Conservation (phyloP, 2,797 vertebrate species). For the Aeoliscus strigatus region DNA sequence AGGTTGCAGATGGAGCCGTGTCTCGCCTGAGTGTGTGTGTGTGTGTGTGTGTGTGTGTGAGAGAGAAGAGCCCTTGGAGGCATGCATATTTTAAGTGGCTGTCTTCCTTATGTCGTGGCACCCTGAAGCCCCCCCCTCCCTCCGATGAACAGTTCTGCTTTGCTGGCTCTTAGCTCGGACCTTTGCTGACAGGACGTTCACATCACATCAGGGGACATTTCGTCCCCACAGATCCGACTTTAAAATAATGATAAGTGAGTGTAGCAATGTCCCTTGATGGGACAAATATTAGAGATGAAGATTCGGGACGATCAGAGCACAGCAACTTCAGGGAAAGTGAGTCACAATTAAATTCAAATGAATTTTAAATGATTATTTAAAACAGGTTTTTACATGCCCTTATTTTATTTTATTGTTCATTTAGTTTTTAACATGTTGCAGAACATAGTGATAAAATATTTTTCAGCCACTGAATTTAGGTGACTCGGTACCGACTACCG, state of each 20-base stretch:
- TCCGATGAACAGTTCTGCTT: constrained; percentile 49
- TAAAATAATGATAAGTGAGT: background rate
- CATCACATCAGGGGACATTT: constrained; percentile 17
- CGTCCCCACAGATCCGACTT: constrained; percentile 1
- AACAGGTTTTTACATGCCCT: no score
- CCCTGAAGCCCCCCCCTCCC: constrained; percentile 35
- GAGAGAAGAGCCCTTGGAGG: constrained; percentile 22
- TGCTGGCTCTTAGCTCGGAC: constrained; percentile 46
- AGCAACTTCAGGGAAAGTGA: no score
- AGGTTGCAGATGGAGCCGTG: constrained; percentile 26
- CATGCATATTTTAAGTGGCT: constrained; percentile 62
- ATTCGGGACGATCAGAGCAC: background rate
- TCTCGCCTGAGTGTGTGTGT: constrained; percentile 11
- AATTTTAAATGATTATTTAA: no score
- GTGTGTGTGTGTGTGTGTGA: constrained; percentile 8
- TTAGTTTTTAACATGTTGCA: no score
- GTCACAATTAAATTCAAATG: no score
- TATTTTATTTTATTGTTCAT: no score
- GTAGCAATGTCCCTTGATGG: background rate
- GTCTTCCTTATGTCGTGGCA: constrained; percentile 48
- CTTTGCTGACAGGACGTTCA: constrained; percentile 29
- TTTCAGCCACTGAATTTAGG: no score
- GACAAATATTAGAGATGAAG: background rate
- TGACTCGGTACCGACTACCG: no score
- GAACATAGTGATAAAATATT: no score